Evolutionary conservation across 2,113 vertebrate genomes (phyloP).

Genomic region (human (Homo sapiens)): GRCh38 chr4:22439501-22440000

Average conservation of each 20-base stretch:
- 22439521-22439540: slow-evolving; percentile 42
- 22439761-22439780: background rate
- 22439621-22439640: background rate
- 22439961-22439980: background rate
- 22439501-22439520: slow-evolving; percentile 62
- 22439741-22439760: background rate
- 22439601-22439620: background rate
- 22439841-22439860: background rate
- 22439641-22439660: background rate
- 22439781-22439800: background rate
- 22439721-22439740: background rate
- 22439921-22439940: background rate
- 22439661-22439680: background rate
- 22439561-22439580: background rate
- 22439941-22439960: background rate
- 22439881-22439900: background rate
- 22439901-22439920: background rate
- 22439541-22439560: slow-evolving; percentile 36
- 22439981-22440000: background rate
- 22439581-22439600: background rate
- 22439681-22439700: background rate
- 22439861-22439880: background rate
- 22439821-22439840: background rate
- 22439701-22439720: background rate
- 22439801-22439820: background rate